Base-by-base conservation (phyloP, 2,113 vertebrate genomes). In the Mus pahari region DNA sequence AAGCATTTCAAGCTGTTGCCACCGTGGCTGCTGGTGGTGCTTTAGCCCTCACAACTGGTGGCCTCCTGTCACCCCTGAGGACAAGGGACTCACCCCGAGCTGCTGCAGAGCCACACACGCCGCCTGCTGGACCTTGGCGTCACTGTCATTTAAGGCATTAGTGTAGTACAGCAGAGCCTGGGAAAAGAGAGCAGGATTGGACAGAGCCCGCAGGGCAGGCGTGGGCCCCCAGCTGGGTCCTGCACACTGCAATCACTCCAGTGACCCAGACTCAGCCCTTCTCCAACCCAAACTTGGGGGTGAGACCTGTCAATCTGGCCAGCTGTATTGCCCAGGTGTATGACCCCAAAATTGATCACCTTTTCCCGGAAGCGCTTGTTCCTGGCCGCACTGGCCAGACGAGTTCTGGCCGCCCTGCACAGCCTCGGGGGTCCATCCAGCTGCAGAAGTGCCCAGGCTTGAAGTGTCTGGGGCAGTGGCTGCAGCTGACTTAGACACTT, bases 81-180 rank as follows among this genome's bases (percentile, higher is more conserved):
- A 66, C 8, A 5, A 9, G 6, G 3, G 0, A 94, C 98, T 99
- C 98, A 99, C 99, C 98, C 98, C 98, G 73, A 99, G 99, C 92
- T 99, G 98, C 97, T 99, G 99, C 0, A 99, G 99, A 12, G 99
- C 99, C 97, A 99, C 48, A 64, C 99, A 99, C 0, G 99, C 99
- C 0, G 99, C 98, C 86, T 98, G 99, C 96, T 99, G 99, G 39
- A 99, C 96, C 22, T 97, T 97, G 0, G 95, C 14, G 0, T 99
- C 98, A 0, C 91, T 0, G 42, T 97, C 97, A 0, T 90, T 98
- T 92, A 99, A 94, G 93, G 91, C 97, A 14, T 99, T 98, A 0
- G 99, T 99, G 98, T 99, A 99, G 97, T 99, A 99, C 75, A 99
- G 78, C 8, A 99, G 70, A 2, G 99, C 99, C 99, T 99, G 12